Evolutionary conservation across 1,140 invertebrate species (phyloP), one percentile per base, ranked within the genome.

Genomic region (Leptopilina boulardi): DNA sequence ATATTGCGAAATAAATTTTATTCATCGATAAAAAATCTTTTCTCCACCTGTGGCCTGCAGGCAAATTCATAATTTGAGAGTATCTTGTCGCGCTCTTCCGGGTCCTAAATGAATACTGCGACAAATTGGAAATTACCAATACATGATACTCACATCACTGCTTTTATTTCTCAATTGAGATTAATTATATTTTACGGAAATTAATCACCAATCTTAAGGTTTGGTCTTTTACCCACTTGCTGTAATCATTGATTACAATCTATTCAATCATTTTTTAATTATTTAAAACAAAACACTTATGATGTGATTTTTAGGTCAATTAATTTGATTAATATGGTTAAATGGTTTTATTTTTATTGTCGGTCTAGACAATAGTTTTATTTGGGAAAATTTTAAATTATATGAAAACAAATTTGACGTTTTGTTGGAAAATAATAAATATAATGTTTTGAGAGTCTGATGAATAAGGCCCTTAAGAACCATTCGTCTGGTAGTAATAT

Each of bases 71-170:
- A 66, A 30, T n/a, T n/a, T 15, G 13, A 30, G 10, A 23, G 15
- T 2, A 66, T 66, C 59, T 66, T 66, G 59, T 66, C 59, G 59
- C 59, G n/a, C 30, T 23, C 44, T 74, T 59, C 73, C 66, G 21
- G 73, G 30, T 78, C 56, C 59, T 75, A 15, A 38, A 42, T 41
- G 74, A 75, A 26, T 82, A 84, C 78, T 77, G 85, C 84, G 82
- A 86, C 86, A 84, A 87, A 87, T 87, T 86, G 84, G 78, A 87
- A 87, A 87, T 87, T 87, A 86, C 85, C n/a, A n/a, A n/a, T 81
- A 78, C 80, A 78, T 66, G 73, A 79, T 74, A 54, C 66, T 34
- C n/a, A 77, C 75, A n/a, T n/a, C n/a, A 75, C 70, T 72, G 42
- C 80, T 75, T 59, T 79, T 79, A 47, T 66, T 66, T 76, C 77